Base-by-base conservation (phyloP, 2,113 vertebrate genomes). In the Anas platyrhynchos region DNA sequence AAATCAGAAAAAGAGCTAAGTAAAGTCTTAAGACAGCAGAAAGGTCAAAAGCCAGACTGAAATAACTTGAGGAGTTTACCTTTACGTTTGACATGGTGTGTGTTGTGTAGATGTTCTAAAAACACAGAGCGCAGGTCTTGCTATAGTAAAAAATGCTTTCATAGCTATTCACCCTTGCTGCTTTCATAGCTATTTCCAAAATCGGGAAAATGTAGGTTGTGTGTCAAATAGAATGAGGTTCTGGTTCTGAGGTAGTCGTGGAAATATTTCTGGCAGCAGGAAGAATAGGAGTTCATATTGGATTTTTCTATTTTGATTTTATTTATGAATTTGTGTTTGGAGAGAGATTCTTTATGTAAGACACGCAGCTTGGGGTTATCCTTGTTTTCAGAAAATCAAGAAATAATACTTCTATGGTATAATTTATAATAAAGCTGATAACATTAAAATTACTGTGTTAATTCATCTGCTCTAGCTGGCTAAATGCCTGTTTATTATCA, bases 31-130 rank as follows among this genome's bases (percentile, higher is more conserved):
- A 44, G 69, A 73, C 66, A 73, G 74, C 74, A 83, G 81, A 97
- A 96, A 94, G 94, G 96, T 96, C 94, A 96, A 91, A 94, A 96
- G 81, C 48, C 88, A 89, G n/a, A 6, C 44, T 91, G 20, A 69
- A 93, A 91, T 80, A 59, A 93, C 58, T 62, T 6, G 66, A 85
- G 81, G 77, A 91, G 71, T 75, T 91, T 89, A 65, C 89, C 86
- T 95, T 91, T 88, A 9, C 2, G 1, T 93, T 81, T 96, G 90
- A 90, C 23, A 3, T 83, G 50, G 75, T 89, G 67, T 77, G 38
- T 69, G 31, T 83, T 26, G 4, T 59, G 46, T 8, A 11, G 77
- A 27, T 62, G 73, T 69, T 41, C 34, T 68, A 2, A 46, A 63
- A 50, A 73, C 21, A 6, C 25, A 46, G 36, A 79, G 58, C 69